Evolutionary conservation across 2,797 vertebrate genomes (phyloP).

Genomic region (Pangasius djambal): DNA sequence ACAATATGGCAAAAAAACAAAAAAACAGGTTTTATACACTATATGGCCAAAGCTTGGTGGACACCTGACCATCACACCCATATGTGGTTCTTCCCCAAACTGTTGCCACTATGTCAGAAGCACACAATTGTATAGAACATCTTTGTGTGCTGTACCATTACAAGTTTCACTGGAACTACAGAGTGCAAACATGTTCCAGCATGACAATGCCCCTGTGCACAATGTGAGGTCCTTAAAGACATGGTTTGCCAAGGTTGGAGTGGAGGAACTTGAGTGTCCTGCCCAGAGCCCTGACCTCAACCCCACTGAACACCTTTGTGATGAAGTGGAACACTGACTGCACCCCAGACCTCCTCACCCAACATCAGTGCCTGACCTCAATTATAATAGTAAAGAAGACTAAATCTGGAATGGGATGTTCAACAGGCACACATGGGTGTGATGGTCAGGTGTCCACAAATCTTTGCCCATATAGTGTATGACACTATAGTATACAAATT

Average conservation of each 20-base stretch:
- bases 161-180: neutral
- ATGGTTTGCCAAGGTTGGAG: neutral
- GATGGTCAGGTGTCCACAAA: neutral
- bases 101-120: neutral
- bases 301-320: neutral
- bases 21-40: neutral
- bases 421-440: neutral
- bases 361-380: neutral
- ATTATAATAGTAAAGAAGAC: neutral
- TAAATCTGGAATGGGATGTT: neutral
- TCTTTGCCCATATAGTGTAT: neutral
- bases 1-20: neutral
- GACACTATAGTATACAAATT: neutral
- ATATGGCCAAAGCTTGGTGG: neutral
- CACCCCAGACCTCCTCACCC: neutral
- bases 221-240: neutral
- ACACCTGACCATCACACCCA: neutral
- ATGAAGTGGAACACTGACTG: neutral
- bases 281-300: neutral
- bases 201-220: neutral
- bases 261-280: neutral
- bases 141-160: neutral
- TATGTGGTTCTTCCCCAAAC: neutral
- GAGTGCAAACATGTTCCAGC: neutral
- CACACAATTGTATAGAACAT: neutral